phyloP scores from a whole-genome alignment of 2,888 invertebrate genomes.

The Cepaea hortensis region DNA sequence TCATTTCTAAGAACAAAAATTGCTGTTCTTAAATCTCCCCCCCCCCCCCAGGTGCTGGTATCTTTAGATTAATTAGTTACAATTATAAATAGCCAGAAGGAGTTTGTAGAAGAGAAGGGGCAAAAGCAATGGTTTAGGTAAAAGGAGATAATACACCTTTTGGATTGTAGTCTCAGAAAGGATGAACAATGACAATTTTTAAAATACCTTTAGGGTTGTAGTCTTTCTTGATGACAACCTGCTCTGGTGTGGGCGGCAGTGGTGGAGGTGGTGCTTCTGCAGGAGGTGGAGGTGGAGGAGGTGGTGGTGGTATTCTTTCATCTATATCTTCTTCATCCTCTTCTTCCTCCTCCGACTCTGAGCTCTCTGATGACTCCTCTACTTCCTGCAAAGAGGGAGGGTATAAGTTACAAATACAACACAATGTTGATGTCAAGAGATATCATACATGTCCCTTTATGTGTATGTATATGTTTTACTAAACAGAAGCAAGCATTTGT shows the following conservation, averaged over 20 bases:
- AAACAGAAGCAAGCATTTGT: too few relatives aligned
- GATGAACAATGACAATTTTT: background rate
- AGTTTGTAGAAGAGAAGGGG: too few relatives aligned
- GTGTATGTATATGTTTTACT: too few relatives aligned
- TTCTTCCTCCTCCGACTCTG: conserved; percentile 78
- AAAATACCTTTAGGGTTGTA: conserved; percentile 91
- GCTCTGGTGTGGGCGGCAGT: conserved; percentile 90
- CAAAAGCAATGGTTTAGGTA: too few relatives aligned
- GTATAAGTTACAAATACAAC: background rate
- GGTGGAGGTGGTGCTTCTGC: conserved; percentile 84
- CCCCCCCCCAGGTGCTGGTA: too few relatives aligned
- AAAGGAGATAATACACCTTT: background rate
- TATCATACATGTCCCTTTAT: too few relatives aligned
- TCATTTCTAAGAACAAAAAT: too few relatives aligned
- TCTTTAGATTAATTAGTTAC: too few relatives aligned
- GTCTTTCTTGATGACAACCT: conserved; percentile 94
- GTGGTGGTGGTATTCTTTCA: conserved; percentile 64
- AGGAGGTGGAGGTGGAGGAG: conserved; percentile 77
- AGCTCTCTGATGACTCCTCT: conserved; percentile 54
- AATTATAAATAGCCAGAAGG: too few relatives aligned
- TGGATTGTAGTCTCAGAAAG: background rate
- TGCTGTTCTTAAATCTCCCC: too few relatives aligned
- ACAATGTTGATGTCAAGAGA: too few relatives aligned
- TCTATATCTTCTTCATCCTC: conserved; percentile 54
- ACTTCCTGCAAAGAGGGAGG: conserved; percentile 48